Conservation (phyloP, 2,888 invertebrate genomes). For the Chrysolina haemoptera region DNA sequence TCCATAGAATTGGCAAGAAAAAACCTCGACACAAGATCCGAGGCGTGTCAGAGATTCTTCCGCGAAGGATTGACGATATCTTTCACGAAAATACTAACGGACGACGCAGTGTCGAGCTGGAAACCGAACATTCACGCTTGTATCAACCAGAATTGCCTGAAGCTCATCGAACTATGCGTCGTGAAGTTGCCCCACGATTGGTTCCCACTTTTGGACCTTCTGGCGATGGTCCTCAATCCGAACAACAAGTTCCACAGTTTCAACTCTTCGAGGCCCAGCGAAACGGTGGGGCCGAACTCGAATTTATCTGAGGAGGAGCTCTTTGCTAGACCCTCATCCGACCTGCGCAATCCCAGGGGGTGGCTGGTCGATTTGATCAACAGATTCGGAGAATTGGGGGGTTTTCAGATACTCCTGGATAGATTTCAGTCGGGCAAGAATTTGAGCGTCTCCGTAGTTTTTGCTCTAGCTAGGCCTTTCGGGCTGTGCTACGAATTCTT, state of each 20-base stretch:
- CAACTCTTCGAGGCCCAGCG: conserved; percentile 84
- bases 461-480: conserved; percentile 89
- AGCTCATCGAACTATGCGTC: conserved; percentile 93
- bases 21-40: conserved; percentile 91
- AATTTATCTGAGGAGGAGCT: conserved; percentile 80
- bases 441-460: conserved; percentile 83
- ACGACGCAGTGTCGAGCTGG: conserved; percentile 98
- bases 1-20: conserved; percentile 89
- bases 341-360: conserved; percentile 89
- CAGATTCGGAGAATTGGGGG: conserved; percentile 90
- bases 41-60: conserved; percentile 94
- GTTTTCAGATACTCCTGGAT: conserved; percentile 89
- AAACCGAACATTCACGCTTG: conserved; percentile 97
- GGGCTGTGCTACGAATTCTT: conserved; percentile 93
- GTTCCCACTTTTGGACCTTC: conserved; percentile 91
- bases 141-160: conserved; percentile 93
- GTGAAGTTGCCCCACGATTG: conserved; percentile 92
- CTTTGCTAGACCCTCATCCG: conserved; percentile 82
- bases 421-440: conserved; percentile 84
- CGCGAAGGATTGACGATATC: conserved; percentile 94
- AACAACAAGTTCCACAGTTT: conserved; percentile 95
- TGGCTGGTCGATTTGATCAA: conserved; percentile 98
- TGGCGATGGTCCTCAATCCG: conserved; percentile 95
- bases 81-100: conserved; percentile 96
- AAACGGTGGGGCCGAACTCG: conserved; percentile 77